A percentile compares a stretch with the other conserved stretches of the same genome.
These are phyloP conservation scores for Drepana falcataria DNA, from an alignment of 2,888 invertebrate genomes.

Conservation along the genomic window DNA sequence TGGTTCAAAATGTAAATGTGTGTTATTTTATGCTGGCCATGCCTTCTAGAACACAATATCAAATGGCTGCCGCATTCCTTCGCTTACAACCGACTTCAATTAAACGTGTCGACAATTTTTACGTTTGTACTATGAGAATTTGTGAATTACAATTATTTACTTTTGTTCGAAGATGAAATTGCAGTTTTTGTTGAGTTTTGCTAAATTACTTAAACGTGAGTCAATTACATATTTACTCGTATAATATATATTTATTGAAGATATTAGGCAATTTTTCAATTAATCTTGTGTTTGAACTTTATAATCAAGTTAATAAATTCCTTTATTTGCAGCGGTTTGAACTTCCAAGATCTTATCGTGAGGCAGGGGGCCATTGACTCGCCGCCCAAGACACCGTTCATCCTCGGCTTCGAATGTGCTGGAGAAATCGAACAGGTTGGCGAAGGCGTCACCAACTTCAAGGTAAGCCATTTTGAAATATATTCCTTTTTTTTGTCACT, in stretches of 20 bases:
- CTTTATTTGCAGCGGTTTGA: slow-evolving; percentile 86
- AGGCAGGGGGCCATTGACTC: slow-evolving; percentile 92
- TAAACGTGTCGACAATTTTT: slow-evolving; percentile 21
- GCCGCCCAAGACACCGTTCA: slow-evolving; percentile 92
- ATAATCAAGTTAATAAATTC: not conserved
- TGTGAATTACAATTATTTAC: slow-evolving; percentile 5
- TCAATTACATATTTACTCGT: too few relatives aligned
- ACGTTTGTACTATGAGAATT: slow-evolving; percentile 8
- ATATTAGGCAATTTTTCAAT: too few relatives aligned
- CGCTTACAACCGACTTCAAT: slow-evolving; percentile 38
- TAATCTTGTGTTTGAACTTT: too few relatives aligned
- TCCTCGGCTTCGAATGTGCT: slow-evolving; percentile 92
- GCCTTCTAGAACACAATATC: slow-evolving; percentile 53
- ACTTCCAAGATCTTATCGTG: slow-evolving; percentile 93
- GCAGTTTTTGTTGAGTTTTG: too few relatives aligned
- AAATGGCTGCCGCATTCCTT: slow-evolving; percentile 70
- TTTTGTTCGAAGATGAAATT: too few relatives aligned
- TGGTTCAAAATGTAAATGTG: slow-evolving; percentile 63
- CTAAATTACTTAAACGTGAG: too few relatives aligned
- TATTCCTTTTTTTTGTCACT: too few relatives aligned
- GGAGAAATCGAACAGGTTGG: slow-evolving; percentile 89
- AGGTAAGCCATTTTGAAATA: slow-evolving; percentile 66
- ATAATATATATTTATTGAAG: too few relatives aligned
- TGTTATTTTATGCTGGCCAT: slow-evolving; percentile 54
- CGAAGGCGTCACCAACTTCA: slow-evolving; percentile 87